Evolutionary conservation across 2,113 vertebrate genomes (phyloP), one percentile per base, ranked within the genome.

Genomic region (Muntiacus muntjak): DNA sequence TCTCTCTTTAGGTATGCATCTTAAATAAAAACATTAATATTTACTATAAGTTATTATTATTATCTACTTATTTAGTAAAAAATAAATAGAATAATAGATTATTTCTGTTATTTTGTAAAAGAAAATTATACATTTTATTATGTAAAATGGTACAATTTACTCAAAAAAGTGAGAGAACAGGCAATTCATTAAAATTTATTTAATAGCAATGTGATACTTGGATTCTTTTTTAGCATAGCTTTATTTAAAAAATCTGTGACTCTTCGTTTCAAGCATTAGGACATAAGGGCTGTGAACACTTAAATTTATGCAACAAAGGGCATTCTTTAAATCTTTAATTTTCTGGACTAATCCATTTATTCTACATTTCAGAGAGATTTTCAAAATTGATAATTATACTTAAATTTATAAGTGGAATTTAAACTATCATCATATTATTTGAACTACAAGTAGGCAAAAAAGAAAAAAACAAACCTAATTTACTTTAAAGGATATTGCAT

Each of bases 281-380:
- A 84, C 23, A 10, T 36, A 64, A 88, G 30, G 12, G 71, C 33
- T 10, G 1, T 95, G 88, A 26, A 94, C 5, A 67, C 23, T 55
- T 96, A 79, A 64, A 36, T 89, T 45, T 19, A 36, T 84, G 5
- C 57, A 97, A 87, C 54, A 98, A 92, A 96, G 76, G 86, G 74
- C 26, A 88, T 87, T 88, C 55, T 19, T 84, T 30, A 89, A 93
- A 78, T 85, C 50, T 7, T 87, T 92, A 50, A 79, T 40, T 96
- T 88, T 94, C 89, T 93, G 54, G 26, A 30, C 76, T 79, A 96
- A 82, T 89, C 14, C 28, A 86, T 60, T 62, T 45, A 67, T 58
- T 97, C 19, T 79, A 7, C 23, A 43, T 94, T 90, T 94, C 58
- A 55, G 16, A 94, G 28, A 82, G 12, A 71, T 87, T 93, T 95